These are phyloP conservation scores for Craterocephalus amniculus DNA, from an alignment of 2,797 vertebrate species.

Conservation along the genomic window DNA sequence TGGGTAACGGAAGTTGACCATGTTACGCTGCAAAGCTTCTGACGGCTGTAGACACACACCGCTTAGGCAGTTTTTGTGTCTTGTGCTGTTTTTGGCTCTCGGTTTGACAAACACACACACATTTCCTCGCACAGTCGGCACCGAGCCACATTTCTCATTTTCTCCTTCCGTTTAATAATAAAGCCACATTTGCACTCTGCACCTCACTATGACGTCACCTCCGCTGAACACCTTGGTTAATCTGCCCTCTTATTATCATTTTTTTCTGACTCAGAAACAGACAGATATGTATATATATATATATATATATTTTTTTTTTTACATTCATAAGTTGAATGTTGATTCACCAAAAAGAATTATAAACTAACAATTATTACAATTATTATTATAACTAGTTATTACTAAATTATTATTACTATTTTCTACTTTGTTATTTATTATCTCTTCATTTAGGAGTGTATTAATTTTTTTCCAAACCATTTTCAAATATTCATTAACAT, in stretches of 20 bases:
- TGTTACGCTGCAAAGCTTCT: slow-evolving; percentile 59
- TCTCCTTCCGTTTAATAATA: slow-evolving; percentile 1
- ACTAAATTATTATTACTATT: no score
- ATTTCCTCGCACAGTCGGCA: not conserved
- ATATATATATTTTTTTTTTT: no score
- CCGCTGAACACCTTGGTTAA: not conserved
- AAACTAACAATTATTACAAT: no score
- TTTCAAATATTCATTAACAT: no score
- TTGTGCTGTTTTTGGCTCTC: slow-evolving; percentile 15
- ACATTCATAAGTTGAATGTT: no score
- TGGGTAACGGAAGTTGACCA: slow-evolving; percentile 63
- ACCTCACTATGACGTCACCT: not conserved
- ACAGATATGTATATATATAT: no score
- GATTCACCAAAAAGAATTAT: no score
- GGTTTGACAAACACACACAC: not conserved
- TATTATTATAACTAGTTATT: no score
- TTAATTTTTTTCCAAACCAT: no score
- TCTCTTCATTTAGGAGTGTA: no score
- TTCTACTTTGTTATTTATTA: no score
- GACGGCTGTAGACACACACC: slow-evolving; percentile 33
- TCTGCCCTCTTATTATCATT: not conserved
- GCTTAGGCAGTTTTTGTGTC: slow-evolving; percentile 11
- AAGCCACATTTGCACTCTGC: not conserved
- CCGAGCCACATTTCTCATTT: slow-evolving; percentile 13
- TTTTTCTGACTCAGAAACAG: not conserved